phyloP scores from a whole-genome alignment of 2,888 invertebrate genomes.

The Esperia sulphurella region DNA sequence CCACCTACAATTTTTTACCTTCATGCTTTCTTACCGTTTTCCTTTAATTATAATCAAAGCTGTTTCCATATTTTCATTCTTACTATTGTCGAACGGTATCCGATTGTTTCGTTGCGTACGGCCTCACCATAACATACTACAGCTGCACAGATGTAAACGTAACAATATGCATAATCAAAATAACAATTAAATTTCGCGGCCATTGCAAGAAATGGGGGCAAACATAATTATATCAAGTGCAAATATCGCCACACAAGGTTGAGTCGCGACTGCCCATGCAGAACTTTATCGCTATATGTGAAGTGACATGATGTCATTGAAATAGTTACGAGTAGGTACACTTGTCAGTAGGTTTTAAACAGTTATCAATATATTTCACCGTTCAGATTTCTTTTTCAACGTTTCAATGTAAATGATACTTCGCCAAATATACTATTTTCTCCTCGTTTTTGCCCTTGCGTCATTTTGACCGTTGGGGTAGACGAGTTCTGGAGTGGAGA shows the following conservation, averaged over 20 bases:
- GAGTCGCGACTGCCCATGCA: slow-evolving; percentile 39
- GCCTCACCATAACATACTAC: slow-evolving; percentile 26
- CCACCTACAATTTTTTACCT: too few relatives aligned
- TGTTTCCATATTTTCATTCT: too few relatives aligned
- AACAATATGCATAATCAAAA: slow-evolving; percentile 20
- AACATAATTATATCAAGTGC: slow-evolving; percentile 24
- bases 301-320: slow-evolving; percentile 23
- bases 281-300: slow-evolving; percentile 25
- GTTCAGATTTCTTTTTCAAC: too few relatives aligned
- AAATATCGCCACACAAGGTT: slow-evolving; percentile 33
- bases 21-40: too few relatives aligned
- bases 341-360: neutral
- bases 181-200: slow-evolving; percentile 32
- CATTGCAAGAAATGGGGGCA: slow-evolving; percentile 38
- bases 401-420: too few relatives aligned
- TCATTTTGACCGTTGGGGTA: too few relatives aligned
- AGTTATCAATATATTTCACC: too few relatives aligned
- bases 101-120: neutral
- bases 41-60: too few relatives aligned
- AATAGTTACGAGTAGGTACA: neutral
- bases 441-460: too few relatives aligned
- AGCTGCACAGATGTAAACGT: slow-evolving; percentile 26
- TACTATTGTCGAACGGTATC: too few relatives aligned
- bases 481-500: too few relatives aligned
- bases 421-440: too few relatives aligned